Evolutionary conservation across 2,797 vertebrate genomes (phyloP).

Genomic region (Uromys caudimaculatus): DNA sequence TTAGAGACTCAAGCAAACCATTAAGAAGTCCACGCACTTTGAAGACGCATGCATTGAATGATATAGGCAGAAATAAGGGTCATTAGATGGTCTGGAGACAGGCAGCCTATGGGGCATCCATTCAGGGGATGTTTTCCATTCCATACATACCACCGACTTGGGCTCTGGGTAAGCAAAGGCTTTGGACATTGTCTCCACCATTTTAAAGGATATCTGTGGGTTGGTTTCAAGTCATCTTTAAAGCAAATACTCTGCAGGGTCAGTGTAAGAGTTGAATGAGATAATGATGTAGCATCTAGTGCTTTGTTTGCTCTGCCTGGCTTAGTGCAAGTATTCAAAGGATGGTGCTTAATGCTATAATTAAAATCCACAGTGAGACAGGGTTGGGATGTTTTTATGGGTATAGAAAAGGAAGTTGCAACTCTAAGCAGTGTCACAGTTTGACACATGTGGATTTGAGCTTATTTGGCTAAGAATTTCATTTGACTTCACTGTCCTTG

Average conservation of each 20-base stretch:
- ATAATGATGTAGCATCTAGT: not conserved
- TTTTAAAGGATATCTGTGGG: not conserved
- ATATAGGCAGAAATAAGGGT: not conserved
- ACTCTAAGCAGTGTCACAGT: not conserved
- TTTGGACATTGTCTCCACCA: not conserved
- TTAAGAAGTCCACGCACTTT: not conserved
- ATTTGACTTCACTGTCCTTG: not conserved
- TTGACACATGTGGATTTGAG: not conserved
- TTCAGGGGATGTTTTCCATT: not conserved
- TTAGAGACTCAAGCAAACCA: not conserved
- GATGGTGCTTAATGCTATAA: not conserved
- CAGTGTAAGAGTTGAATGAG: not conserved
- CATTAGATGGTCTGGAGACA: not conserved
- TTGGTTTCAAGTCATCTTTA: not conserved
- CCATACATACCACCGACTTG: not conserved
- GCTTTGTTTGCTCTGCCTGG: not conserved
- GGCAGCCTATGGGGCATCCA: not conserved
- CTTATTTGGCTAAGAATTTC: not conserved
- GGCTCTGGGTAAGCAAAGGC: not conserved
- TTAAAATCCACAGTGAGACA: not conserved
- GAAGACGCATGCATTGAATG: not conserved
- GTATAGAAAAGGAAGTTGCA: not conserved
- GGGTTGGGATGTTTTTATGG: not conserved
- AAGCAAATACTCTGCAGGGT: not conserved
- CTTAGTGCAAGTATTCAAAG: not conserved